Evolutionary conservation across 2,113 vertebrate species (phyloP), one percentile per base, ranked within the genome.

Genomic region (Hippocampus abdominalis): DNA sequence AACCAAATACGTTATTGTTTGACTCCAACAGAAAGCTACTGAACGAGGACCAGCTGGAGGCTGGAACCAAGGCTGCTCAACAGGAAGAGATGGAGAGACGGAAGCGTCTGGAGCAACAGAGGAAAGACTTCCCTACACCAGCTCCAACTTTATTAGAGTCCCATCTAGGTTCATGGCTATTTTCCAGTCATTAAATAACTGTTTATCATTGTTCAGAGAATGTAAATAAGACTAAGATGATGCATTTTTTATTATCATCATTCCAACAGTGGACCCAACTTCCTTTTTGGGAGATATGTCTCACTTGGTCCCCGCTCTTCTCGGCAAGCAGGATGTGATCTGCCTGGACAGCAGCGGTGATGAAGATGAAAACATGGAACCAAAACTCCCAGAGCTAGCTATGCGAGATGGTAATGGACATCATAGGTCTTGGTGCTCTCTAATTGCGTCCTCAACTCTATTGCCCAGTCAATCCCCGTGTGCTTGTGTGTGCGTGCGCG

Each of bases 21-120:
- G 39, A 66, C 21, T 48, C 1, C 72, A 64, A 70, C 87, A 99
- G 97, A 87, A 99, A 98, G 87, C 90, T 99, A 73, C 92, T 99
- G 66, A 94, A 96, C 70, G 96, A 98, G 81, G 95, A 99, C 86
- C 96, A 99, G 69, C 88, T 99, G 77, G 97, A 99, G 87, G 93
- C 96, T 0, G 96, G 96, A 79, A 99, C 97, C 84, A 98, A 98
- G 91, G 94, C 95, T 71, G 97, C 97, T 64, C 97, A 99, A 75
- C 96, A 96, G 86, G 97, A 99, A 86, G 97, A 99, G 86, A 56
- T 99, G 86, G 97, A 99, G 86, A 94, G 97, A 78, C 93, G 93
- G 67, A 96, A 96, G 72, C 94, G 96, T 54, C 91, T 99, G 63
- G 97, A 98, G 83, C 97, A 99, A 90, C 96, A 97, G 89, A 90